phyloP scores from a whole-genome alignment of 2,888 invertebrate species.

The Tubulanus polymorphus region DNA sequence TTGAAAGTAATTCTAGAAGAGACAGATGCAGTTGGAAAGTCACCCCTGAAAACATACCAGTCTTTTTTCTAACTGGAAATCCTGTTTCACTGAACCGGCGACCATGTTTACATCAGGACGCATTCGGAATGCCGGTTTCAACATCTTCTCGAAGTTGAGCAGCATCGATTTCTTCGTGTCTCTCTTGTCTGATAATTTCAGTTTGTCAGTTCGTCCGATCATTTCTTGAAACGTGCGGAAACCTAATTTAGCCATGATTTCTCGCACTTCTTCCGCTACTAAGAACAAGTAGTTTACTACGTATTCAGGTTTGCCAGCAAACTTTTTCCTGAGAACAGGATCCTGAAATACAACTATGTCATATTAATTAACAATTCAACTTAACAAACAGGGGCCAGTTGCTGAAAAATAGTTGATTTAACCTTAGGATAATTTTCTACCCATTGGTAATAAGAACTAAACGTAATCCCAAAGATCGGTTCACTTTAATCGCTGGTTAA shows the following conservation, averaged over 20 bases:
- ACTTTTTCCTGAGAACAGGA: conserved; percentile 89
- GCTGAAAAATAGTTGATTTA: too few relatives aligned
- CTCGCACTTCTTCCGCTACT: conserved; percentile 93
- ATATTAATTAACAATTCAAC: too few relatives aligned
- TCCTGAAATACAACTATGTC: too few relatives aligned
- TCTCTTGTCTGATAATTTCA: conserved; percentile 66
- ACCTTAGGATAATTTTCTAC: too few relatives aligned
- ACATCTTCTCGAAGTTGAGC: conserved; percentile 77
- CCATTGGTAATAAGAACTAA: too few relatives aligned
- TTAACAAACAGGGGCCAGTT: too few relatives aligned
- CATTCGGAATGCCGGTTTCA: conserved; percentile 85
- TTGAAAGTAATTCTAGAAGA: neutral
- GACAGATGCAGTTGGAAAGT: neutral
- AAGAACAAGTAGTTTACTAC: conserved; percentile 96
- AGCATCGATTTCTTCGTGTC: conserved; percentile 75
- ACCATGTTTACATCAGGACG: conserved; percentile 84
- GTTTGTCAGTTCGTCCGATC: conserved; percentile 57
- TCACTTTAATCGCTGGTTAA: too few relatives aligned
- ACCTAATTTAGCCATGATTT: conserved; percentile 87
- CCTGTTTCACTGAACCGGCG: conserved; percentile 81
- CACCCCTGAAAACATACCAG: conserved; percentile 33
- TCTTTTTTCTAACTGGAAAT: conserved; percentile 51
- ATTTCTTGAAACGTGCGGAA: conserved; percentile 83
- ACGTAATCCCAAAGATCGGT: too few relatives aligned
- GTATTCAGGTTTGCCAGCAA: conserved; percentile 95